Percentiles rank a stretch among this genome's conserved stretches.
Conservation (phyloP, 2,888 invertebrate genomes). For the Junonia oenone region DNA sequence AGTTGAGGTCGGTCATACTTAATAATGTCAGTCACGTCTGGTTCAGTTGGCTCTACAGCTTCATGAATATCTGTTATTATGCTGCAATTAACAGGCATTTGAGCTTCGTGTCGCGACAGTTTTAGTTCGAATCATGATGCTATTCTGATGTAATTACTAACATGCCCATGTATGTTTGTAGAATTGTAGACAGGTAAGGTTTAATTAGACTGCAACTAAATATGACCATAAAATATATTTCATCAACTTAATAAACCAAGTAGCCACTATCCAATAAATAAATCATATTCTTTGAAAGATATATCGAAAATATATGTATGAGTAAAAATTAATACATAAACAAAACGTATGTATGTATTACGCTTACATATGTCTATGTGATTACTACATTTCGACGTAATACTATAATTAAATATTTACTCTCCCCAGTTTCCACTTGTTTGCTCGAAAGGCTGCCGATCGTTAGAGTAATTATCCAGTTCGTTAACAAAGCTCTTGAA, state of each 20-base stretch:
- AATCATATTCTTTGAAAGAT: too few species aligned
- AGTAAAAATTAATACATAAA: too few species aligned
- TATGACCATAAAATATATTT: too few species aligned
- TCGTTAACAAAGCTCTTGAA: slow-evolving; percentile 11
- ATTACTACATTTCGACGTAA: not conserved
- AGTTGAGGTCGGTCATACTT: slow-evolving; percentile 24
- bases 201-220: too few species aligned
- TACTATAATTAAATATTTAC: not conserved
- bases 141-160: slow-evolving; percentile 1
- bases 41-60: slow-evolving; percentile 40
- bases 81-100: slow-evolving; percentile 45
- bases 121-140: slow-evolving; percentile 3
- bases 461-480: slow-evolving; percentile 10
- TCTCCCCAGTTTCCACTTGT: not conserved
- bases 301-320: too few species aligned
- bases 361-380: not conserved
- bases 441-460: not conserved
- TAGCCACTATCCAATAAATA: too few species aligned
- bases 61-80: slow-evolving; percentile 36
- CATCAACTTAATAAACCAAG: too few species aligned
- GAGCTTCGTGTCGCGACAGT: slow-evolving; percentile 12
- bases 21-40: slow-evolving; percentile 50
- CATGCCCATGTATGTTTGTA: too few species aligned
- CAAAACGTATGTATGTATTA: not conserved
- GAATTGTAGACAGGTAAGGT: too few species aligned